Conservation (phyloP, 2,113 vertebrate genomes). For the Aepyceros melampus region DNA sequence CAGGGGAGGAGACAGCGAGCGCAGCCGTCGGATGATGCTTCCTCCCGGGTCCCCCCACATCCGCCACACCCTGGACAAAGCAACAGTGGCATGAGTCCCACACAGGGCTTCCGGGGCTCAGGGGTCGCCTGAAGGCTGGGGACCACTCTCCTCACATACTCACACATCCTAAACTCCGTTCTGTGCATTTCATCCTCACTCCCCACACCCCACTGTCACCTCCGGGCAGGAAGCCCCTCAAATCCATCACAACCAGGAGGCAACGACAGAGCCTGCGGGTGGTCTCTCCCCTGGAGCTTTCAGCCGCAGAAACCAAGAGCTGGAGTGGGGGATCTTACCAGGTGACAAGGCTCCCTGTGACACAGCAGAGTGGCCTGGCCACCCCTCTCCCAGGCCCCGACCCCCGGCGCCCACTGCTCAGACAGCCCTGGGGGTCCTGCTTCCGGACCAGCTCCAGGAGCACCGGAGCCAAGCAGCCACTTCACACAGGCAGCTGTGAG, state of each 20-base stretch:
- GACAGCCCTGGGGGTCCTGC: not conserved
- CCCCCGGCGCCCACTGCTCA: not conserved
- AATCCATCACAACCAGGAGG: not conserved
- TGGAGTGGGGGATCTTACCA: not conserved
- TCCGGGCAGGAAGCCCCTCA: not conserved
- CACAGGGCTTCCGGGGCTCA: not conserved
- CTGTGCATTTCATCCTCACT: not conserved
- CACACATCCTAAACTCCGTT: accelerated
- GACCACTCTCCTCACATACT: accelerated
- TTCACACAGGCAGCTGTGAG: not conserved
- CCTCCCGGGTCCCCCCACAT: not conserved
- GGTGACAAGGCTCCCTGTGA: not conserved
- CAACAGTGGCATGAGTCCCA: accelerated
- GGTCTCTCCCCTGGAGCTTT: not conserved
- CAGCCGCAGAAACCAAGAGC: not conserved
- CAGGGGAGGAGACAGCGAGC: accelerated
- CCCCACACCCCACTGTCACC: not conserved
- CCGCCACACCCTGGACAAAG: not conserved
- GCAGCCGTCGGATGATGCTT: accelerated
- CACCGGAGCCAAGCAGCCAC: not conserved
- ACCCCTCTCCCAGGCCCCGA: not conserved
- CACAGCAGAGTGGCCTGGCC: not conserved
- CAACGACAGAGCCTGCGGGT: not conserved
- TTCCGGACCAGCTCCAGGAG: not conserved
- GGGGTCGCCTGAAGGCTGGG: not conserved